Base-by-base conservation (phyloP, 2,888 invertebrate species). In the Nephrotoma flavescens region DNA sequence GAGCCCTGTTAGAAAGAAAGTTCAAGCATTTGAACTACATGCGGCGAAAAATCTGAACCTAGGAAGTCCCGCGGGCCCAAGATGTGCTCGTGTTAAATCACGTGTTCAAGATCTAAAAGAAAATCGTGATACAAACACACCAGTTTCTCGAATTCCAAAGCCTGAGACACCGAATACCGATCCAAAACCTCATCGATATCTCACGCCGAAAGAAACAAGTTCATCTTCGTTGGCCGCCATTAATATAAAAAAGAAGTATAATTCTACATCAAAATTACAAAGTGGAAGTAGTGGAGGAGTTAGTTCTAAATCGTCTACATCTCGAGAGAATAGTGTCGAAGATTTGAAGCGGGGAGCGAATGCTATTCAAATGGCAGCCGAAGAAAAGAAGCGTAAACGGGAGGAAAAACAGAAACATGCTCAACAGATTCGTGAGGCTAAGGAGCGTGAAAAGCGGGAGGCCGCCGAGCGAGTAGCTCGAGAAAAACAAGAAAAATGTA, bases 1-100 rank as follows among this genome's bases (percentile, higher is more conserved):
- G 87, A 94, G 94, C 88, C 93, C 94, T 0, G 93, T 94, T 4
- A 94, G 94, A 89, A 93, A 93, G 89, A 93, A 93, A 57, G 94
- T 94, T 0, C 93, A 93, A 88, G 94, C 94, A 0, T 94, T 94
- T 88, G 94, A 94, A 88, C 92, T 92, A 88, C 90, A 89, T 3
- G 91, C 90, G 1, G 19, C 19, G 0, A 71, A 31, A 31, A 71
- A 71, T 71, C 31, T 31, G 31, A 83, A 83, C 2, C 4, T 42
- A 3, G 15, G 42, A 6, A 88, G 87, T 2, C 89, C 89, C 5
- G 87, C 88, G 9, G 88, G 89, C 0, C 88, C 87, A 87, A 84
- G 87, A 7, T 87, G 83, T 42, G 88, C 88, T 7, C 83, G 87
- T 42, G 86, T 57, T 6, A 86, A 88, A 84, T 88, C 88, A 5